Conservation (phyloP, 1,140 invertebrate species). For the Capitella teleta region DNA sequence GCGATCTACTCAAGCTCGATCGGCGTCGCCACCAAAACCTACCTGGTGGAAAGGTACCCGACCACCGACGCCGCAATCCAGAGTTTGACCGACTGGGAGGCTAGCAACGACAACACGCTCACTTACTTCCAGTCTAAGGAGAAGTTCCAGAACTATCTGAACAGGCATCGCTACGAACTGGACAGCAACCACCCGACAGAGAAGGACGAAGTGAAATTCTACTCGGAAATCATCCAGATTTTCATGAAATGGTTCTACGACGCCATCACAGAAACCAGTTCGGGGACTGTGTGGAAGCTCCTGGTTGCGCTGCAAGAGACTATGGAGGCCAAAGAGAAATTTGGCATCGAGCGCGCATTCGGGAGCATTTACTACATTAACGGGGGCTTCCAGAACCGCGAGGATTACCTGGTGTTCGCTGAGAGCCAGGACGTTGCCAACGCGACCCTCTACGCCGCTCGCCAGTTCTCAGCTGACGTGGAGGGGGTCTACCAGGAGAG, state of each 20-base stretch:
- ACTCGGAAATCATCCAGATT: constrained; percentile 15
- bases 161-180: not conserved
- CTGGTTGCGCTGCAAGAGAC: constrained; percentile 27
- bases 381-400: constrained; percentile 21
- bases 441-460: constrained; percentile 11
- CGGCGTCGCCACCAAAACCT: constrained; percentile 15
- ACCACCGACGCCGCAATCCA: not conserved
- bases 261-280: constrained; percentile 17
- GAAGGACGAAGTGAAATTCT: constrained; percentile 16
- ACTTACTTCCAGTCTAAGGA: not conserved
- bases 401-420: constrained; percentile 22
- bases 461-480: not conserved
- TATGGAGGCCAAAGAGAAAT: constrained; percentile 19
- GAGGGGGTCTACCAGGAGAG: not conserved
- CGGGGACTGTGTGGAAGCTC: constrained; percentile 22
- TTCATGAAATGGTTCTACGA: constrained; percentile 19
- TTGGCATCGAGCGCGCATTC: constrained; percentile 23
- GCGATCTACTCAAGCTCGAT: constrained; percentile 18
- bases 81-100: not conserved
- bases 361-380: constrained; percentile 20
- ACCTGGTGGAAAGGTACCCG: constrained; percentile 15
- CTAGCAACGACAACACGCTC: not conserved
- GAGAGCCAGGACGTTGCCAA: constrained; percentile 17
- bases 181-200: constrained; percentile 12
- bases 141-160: not conserved